Percentiles rank a stretch among this genome's conserved stretches.
Conservation (phyloP, 2,888 invertebrate species). For the Mythimna ferrago region DNA sequence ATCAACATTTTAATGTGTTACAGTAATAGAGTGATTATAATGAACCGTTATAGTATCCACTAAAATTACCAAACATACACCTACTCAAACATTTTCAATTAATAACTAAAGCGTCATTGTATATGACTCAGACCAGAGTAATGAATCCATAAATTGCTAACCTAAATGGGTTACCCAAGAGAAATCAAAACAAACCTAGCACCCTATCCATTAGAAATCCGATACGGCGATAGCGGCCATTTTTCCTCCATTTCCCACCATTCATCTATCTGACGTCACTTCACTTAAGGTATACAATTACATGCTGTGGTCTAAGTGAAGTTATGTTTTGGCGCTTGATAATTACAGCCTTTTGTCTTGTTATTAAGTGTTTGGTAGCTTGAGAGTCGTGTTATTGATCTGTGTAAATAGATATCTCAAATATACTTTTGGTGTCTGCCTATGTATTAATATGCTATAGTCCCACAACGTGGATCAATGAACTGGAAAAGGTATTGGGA, state of each 20-base stretch:
- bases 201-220: slow-evolving; percentile 77
- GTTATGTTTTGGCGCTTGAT: slow-evolving; percentile 16
- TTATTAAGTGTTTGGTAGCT: slow-evolving; percentile 3
- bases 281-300: slow-evolving; percentile 81
- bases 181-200: slow-evolving; percentile 62
- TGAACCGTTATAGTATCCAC: too few species aligned
- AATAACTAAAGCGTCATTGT: not conserved
- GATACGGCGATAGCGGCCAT: slow-evolving; percentile 67
- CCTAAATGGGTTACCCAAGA: slow-evolving; percentile 48
- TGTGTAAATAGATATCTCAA: not conserved
- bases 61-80: not conserved
- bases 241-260: slow-evolving; percentile 63
- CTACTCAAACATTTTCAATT: slow-evolving; percentile 10
- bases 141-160: slow-evolving; percentile 40
- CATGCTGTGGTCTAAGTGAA: slow-evolving; percentile 47
- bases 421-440: not conserved
- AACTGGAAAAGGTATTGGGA: too few species aligned
- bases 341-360: slow-evolving; percentile 21
- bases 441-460: too few species aligned
- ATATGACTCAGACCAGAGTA: slow-evolving; percentile 26
- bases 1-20: too few species aligned
- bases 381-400: not conserved
- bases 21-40: too few species aligned
- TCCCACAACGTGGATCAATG: too few species aligned
- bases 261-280: slow-evolving; percentile 65